Evolutionary conservation across 2,888 invertebrate genomes (phyloP).

Genomic region (Caradrina kadenii): DNA sequence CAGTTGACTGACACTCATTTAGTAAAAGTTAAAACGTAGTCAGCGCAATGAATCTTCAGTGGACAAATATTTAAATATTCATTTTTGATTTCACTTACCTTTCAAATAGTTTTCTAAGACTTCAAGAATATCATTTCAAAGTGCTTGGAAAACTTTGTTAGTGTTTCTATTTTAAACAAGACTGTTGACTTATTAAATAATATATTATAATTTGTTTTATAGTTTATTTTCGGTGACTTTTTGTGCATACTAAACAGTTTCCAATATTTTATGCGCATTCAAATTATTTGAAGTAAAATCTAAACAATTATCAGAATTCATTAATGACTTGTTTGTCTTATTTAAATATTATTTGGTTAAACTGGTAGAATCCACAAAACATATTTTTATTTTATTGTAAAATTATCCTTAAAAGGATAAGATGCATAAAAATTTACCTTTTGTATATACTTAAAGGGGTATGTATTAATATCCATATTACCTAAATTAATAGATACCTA

Average conservation of each 20-base stretch:
- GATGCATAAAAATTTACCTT: too few species aligned
- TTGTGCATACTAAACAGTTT: conserved; percentile 19
- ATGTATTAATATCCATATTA: too few species aligned
- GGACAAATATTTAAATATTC: conserved; percentile 49
- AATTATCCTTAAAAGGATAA: too few species aligned
- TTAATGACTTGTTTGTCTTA: conserved; percentile 1
- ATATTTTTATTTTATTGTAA: too few species aligned
- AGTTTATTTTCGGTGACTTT: conserved; percentile 18
- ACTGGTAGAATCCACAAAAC: not conserved
- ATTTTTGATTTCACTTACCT: conserved; percentile 42
- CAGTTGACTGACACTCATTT: conserved; percentile 62
- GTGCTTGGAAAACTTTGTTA: conserved; percentile 47
- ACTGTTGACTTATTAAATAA: conserved; percentile 37
- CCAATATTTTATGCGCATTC: conserved; percentile 9
- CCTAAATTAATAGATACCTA: too few species aligned
- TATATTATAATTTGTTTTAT: conserved; percentile 20
- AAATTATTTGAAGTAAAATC: conserved; percentile 20
- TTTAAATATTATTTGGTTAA: too few species aligned
- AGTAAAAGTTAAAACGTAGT: conserved; percentile 50
- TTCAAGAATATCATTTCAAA: conserved; percentile 46
- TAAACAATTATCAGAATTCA: not conserved
- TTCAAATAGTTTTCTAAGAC: conserved; percentile 29
- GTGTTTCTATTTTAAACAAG: conserved; percentile 33
- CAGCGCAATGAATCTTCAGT: conserved; percentile 33
- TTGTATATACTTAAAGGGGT: too few species aligned